Percentiles rank a stretch among this genome's conserved stretches.
Evolutionary conservation across 2,113 vertebrate genomes (phyloP).

Genomic region (Psammodynastes pulverulentus): DNA sequence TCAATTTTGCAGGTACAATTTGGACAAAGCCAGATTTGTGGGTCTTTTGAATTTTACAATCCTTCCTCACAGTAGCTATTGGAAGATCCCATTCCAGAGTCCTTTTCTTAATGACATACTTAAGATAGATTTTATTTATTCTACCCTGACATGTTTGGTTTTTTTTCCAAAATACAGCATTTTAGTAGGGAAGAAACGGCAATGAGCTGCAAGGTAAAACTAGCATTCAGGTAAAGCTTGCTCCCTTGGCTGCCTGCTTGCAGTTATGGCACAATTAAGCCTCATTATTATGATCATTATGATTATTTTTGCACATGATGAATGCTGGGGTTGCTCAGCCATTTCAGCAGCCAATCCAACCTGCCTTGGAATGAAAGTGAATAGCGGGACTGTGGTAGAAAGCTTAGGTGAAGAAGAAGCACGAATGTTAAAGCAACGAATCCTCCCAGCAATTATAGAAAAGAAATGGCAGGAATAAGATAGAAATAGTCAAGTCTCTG

Average conservation of each 20-base stretch:
- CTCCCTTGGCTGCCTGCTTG: neutral
- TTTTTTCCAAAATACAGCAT: neutral
- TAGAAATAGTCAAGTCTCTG: conserved; percentile 13
- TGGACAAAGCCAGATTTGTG: too few relatives aligned
- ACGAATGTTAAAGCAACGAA: conserved; percentile 17
- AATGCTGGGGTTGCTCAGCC: neutral
- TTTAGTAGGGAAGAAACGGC: neutral
- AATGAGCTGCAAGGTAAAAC: neutral
- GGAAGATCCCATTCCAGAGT: neutral
- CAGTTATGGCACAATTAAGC: neutral
- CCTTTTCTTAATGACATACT: neutral
- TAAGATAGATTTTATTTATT: neutral
- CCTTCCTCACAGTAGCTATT: neutral
- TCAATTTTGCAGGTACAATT: neutral
- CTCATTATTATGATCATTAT: conserved; percentile 2
- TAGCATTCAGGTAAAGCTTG: neutral
- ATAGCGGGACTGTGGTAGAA: neutral
- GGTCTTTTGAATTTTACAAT: neutral
- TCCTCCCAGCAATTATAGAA: conserved; percentile 7
- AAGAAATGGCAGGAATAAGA: conserved; percentile 2
- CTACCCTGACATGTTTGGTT: neutral
- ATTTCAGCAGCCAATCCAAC: neutral
- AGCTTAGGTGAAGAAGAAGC: neutral
- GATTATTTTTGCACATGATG: neutral
- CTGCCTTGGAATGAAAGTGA: neutral